Percentiles rank a stretch among this genome's conserved stretches.
These are phyloP conservation scores for Phyllostomus discolor DNA, from an alignment of 2,113 vertebrate genomes.

Conservation along the genomic window DNA sequence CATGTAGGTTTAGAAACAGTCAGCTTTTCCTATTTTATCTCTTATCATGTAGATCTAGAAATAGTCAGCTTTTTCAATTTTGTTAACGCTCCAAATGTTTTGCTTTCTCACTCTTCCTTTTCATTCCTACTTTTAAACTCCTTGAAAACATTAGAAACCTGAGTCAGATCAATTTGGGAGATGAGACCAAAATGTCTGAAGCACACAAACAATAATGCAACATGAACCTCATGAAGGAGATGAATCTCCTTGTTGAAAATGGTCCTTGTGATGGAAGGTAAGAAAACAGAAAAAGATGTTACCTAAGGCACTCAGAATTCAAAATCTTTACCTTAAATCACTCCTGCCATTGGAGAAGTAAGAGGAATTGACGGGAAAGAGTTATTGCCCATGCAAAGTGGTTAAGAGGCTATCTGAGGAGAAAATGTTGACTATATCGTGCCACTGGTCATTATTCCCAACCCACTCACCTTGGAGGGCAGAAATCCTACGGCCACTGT, in stretches of 20 bases:
- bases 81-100: not conserved
- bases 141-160: not conserved
- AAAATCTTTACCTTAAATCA: not conserved
- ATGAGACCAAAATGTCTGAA: not conserved
- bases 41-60: not conserved
- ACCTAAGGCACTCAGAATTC: not conserved
- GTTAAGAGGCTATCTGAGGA: not conserved
- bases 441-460: not conserved
- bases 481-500: not conserved
- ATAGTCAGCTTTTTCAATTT: not conserved
- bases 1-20: not conserved
- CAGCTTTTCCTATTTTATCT: not conserved
- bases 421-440: not conserved
- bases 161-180: not conserved
- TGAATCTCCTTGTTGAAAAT: not conserved
- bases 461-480: not conserved
- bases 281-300: not conserved
- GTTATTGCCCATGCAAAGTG: fast-evolving
- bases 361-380: not conserved
- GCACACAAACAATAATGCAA: not conserved
- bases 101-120: not conserved
- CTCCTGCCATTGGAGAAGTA: no score
- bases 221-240: not conserved
- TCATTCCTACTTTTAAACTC: not conserved
- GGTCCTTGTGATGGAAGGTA: not conserved